Base-by-base conservation (phyloP, 92 coral and sea anemone genomes). In the Chrysogorgia sp. region DNA sequence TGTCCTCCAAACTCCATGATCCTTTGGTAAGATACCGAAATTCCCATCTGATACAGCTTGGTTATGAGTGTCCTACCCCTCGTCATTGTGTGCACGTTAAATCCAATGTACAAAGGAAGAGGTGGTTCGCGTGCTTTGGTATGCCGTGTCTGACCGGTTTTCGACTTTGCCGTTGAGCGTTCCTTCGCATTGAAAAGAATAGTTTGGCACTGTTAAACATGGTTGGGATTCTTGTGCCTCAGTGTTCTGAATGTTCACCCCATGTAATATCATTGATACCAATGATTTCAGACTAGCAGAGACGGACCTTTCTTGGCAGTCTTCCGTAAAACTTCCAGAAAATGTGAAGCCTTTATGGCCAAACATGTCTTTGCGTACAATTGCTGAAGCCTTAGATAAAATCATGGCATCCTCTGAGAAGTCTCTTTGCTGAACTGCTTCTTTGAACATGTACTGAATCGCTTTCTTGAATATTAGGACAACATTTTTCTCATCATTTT, bases 111-210 rank as follows among this genome's bases (percentile, higher is more conserved):
- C 61, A 87, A 71, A 13, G 89, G 88, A 31, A 90, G 84, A 26
- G 96, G 96, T 64, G 89, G 84, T 43, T 90, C 91, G 12, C 84
- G 85, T 10, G 82, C 57, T 67, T 84, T 84, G 53, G 85, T 87
- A 82, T 90, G 90, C 28, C 91, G 71, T 78, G 91, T 87, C 75
- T 90, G 96, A 34, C 96, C 90, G 34, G 86, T 84, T 82, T 87
- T 84, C 25, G 89, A 77, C 84, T 62, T 81, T 79, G 43, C 66
- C 4, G 65, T 34, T 22, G 71, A 28, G 76, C 79, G 68, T 81
- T 26, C 83, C 55, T 90, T 90, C 34, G 91, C 84, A 82, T 87
- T 90, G 70, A 90, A 90, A 26, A 87, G 34, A 14, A 81, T 82
- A 15, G 84, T 79, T 84, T 87, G 88, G 86, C 87, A 90, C 89